Evolutionary conservation across 2,797 vertebrate species (phyloP), one percentile per base, ranked within the genome.

Genomic region (Setipinna tenuifilis): DNA sequence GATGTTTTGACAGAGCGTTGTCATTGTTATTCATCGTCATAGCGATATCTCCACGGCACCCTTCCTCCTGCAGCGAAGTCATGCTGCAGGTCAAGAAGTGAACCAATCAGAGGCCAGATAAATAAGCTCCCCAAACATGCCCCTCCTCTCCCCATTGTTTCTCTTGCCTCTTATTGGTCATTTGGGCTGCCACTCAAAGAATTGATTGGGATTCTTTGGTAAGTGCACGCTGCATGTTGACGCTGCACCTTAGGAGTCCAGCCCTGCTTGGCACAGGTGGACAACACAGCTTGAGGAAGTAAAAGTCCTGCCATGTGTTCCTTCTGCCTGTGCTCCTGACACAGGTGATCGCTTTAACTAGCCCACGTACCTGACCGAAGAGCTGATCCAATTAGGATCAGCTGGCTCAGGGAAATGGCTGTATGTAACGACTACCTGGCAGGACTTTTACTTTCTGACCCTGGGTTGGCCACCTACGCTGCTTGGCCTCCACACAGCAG

Each of bases 151-250:
- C 84, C 83, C 35, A 9, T 54, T 54, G 50, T 85, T n/a, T 81
- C 68, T 80, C 83, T 78, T 82, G 82, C 85, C 80, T 84, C 71
- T 83, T 50, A 81, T 65, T 83, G 83, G 83, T 83, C 85, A 71
- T 83, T 83, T 82, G 81, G 84, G 48, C 62, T 82, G 84, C 84
- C 83, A 87, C n/a, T 84, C 85, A 86, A 87, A 87, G 83, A 86
- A 87, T 86, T 89, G 75, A 82, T 86, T 85, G 59, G 83, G 86
- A 85, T 87, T 89, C 88, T 87, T 89, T 87, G 86, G 86, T 87
- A 87, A 87, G 88, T 86, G 85, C 81, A 85, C 81, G 81, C 83
- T 81, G 87, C 87, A 88, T 86, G 87, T 31, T 61, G 23, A 31
- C 6, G 23, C 14, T 71, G 44, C 85, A 54, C 41, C 35, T 50